phyloP scores from a whole-genome alignment of 2,113 vertebrate genomes.

The Sminthopsis crassicaudata region DNA sequence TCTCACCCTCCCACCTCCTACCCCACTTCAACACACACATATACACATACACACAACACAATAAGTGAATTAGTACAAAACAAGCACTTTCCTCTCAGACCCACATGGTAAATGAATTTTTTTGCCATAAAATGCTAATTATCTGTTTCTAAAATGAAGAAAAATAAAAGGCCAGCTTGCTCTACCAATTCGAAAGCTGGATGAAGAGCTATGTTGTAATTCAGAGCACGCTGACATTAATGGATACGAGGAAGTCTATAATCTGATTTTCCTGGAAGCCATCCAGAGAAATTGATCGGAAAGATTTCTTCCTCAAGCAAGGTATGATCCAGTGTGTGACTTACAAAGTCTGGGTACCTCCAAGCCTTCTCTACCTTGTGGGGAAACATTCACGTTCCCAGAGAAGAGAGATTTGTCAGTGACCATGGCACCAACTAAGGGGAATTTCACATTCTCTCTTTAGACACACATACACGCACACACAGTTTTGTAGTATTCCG shows the following conservation, averaged over 20 bases:
- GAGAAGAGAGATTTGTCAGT: slow-evolving; percentile 17
- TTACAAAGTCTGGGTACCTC: slow-evolving; percentile 7
- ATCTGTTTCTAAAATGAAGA: slow-evolving; percentile 14
- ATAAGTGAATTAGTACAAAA: slow-evolving; percentile 21
- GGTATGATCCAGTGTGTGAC: slow-evolving; percentile 19
- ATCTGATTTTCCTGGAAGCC: slow-evolving; percentile 52
- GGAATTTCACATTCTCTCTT: slow-evolving; percentile 23
- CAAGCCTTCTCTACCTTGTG: neutral
- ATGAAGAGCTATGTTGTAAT: slow-evolving; percentile 38
- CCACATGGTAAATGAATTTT: slow-evolving; percentile 36
- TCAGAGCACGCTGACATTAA: slow-evolving; percentile 13
- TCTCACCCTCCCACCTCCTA: neutral
- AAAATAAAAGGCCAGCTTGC: slow-evolving; percentile 35
- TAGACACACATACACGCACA: slow-evolving; percentile 7
- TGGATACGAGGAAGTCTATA: slow-evolving; percentile 22
- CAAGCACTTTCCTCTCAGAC: slow-evolving; percentile 17
- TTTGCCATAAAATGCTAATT: slow-evolving; percentile 8
- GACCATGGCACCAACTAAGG: neutral
- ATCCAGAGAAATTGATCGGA: slow-evolving; percentile 49
- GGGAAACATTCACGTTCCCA: slow-evolving; percentile 10
- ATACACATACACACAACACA: neutral
- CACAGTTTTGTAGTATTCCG: neutral
- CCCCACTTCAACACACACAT: neutral
- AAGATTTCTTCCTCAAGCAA: slow-evolving; percentile 54
- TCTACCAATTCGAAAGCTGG: slow-evolving; percentile 16